Evolutionary conservation across 2,888 invertebrate species (phyloP), one percentile per base, ranked within the genome.

Genomic region (Ecliptopera silaceata): DNA sequence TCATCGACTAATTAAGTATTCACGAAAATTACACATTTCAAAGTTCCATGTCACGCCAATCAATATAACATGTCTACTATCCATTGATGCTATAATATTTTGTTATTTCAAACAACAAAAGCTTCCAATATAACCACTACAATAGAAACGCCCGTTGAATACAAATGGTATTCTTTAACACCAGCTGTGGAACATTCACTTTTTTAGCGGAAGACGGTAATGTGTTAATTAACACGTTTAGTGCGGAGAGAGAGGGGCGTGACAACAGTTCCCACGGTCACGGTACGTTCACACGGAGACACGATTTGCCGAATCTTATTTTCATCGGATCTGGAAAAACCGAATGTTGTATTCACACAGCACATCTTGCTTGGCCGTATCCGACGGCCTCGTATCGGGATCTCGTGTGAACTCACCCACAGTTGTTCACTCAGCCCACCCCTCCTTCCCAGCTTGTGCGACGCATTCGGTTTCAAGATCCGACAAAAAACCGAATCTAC

Each of bases 181-280:
- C 22, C 42, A 47, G 59, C 46, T 50, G 50, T 49, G 49, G 46
- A 53, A 39, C 55, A 34, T 59, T 61, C 59, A 57, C 61, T 66
- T 63, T 61, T 60, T 39, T 59, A 34, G 51, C 60, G 63, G 63
- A 63, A 62, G 60, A 49, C 46, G 59, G 61, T 60, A 61, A 59
- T 56, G 55, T 63, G 59, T 62, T 59, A 66, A 68, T 63, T 61
- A 58, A 51, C 13, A 22, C 22, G 6, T 4, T 13, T 34, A 32
- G 49, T 48, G 53, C 55, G 46, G 56, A 41, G 49, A 48, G 56
- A 41, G 49, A 53, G 56, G 63, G 64, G 61, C 57, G 61, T 55
- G 60, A 56, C 58, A 48, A 46, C 53, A 47, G 59, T 63, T 69
- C 64, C 55, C 68, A 69, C 66, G 63, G 66, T 61, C 59, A 56